These are phyloP conservation scores for Palythoa grandis DNA, from an alignment of 92 coral and sea anemone species.

Conservation along the genomic window DNA sequence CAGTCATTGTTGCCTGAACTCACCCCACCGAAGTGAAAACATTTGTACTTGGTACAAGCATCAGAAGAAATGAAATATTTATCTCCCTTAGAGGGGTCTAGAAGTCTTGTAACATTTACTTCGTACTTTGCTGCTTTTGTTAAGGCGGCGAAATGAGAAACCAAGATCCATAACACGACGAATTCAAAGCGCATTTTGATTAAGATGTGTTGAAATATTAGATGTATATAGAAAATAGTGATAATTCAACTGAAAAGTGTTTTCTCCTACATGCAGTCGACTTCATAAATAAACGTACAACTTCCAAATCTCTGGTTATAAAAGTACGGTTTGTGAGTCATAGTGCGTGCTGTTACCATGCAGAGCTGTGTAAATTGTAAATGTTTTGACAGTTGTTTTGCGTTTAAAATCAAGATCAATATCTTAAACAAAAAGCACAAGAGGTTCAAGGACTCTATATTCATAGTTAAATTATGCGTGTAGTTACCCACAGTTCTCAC, in stretches of 20 bases:
- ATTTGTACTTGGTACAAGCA: neutral
- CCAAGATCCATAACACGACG: neutral
- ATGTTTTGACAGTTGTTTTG: too few relatives aligned
- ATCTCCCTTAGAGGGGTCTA: neutral
- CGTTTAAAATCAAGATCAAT: too few relatives aligned
- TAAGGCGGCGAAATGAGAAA: neutral
- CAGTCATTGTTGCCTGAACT: neutral
- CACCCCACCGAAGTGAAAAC: slow-evolving; percentile 2
- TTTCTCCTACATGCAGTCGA: neutral
- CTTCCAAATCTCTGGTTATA: neutral
- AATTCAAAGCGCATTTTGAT: neutral
- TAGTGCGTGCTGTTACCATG: neutral
- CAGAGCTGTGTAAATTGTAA: too few relatives aligned
- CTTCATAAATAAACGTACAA: neutral
- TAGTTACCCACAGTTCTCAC: too few relatives aligned
- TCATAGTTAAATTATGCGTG: too few relatives aligned
- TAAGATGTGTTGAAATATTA: neutral
- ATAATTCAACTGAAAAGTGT: neutral
- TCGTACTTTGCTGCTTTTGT: neutral
- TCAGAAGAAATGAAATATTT: neutral
- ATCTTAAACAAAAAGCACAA: too few relatives aligned
- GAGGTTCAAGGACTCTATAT: too few relatives aligned
- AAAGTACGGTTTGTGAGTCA: neutral
- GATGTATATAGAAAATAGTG: neutral
- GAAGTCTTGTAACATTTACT: neutral